Base-by-base conservation (phyloP, 1,140 invertebrate species). In the Centruroides sculpturatus region DNA sequence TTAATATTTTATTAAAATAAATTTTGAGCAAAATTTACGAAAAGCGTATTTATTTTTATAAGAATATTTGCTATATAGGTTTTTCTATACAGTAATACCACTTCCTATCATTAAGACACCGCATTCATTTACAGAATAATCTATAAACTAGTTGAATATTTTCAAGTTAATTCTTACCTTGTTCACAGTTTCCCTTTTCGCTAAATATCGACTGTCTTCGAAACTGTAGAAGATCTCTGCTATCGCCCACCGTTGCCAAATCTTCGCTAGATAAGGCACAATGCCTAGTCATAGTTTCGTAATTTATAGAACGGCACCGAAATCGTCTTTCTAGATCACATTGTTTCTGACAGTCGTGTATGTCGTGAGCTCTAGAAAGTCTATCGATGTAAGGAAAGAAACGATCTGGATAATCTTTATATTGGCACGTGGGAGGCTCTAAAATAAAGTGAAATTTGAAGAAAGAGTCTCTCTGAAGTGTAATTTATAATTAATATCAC, bases 401-500 rank as follows among this genome's bases (percentile, higher is more conserved):
- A 3, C 72, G 66, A 4, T 76, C 76, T 12, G 71, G 68, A 48
- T 70, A 70, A 60, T 78, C 74, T 48, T 71, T 68, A 67, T 78
- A 79, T 60, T 78, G 75, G 65, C 78, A 79, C 51, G 75, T 75
- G 0, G 75, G 72, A 4, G 76, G 74, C 62, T 76, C 77, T 77
- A n/a, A 13, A 55, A 60, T 36, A 6, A 23, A 23, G 8, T 53
- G 3, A 3, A 6, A 23, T 23, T 23, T 23, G 23, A 23, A 2
- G 23, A 23, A 23, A 23, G 23, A 23, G 23, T 23, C 23, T 23
- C 23, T 23, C 23, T 23, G 0, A 23, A 23, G 2, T 23, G 2
- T 23, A 23, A 23, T 23, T 23, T 23, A 23, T 23, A 23, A 23
- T 23, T 8, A 41, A 41, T 41, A 41, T 41, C 41, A 5, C 3